A percentile compares a stretch with the other conserved stretches of the same genome.
Evolutionary conservation across 2,888 invertebrate genomes (phyloP).

Genomic region (Clistopyga incitator): DNA sequence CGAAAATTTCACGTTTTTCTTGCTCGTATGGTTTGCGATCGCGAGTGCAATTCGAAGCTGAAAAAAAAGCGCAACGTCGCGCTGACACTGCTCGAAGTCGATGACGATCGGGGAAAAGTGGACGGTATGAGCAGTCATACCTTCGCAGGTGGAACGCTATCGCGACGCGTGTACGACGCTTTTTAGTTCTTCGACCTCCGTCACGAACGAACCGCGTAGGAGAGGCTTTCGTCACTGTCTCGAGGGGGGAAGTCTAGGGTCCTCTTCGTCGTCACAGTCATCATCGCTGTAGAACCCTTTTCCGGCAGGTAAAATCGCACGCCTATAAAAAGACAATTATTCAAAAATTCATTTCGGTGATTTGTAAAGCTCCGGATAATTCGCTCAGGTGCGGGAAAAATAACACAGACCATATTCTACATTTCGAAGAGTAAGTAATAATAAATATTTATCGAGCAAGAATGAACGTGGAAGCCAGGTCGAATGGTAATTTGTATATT

Average conservation of each 20-base stretch:
- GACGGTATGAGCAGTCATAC: neutral
- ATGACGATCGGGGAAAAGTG: slow-evolving; percentile 17
- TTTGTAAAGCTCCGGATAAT: neutral
- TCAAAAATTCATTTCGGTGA: neutral
- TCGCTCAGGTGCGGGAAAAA: neutral
- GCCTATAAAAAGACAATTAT: neutral
- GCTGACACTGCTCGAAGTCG: slow-evolving; percentile 48
- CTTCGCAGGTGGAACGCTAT: slow-evolving; percentile 14
- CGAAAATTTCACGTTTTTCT: neutral
- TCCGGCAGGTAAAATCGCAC: neutral
- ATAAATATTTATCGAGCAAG: neutral
- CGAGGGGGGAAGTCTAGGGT: neutral
- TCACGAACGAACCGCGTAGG: slow-evolving; percentile 1
- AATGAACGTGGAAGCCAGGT: neutral
- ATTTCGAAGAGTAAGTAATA: neutral
- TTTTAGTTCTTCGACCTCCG: slow-evolving; percentile 38
- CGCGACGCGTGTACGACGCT: slow-evolving; percentile 1
- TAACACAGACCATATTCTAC: no score
- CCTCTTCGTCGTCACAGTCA: slow-evolving; percentile 6
- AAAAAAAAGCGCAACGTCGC: slow-evolving; percentile 50
- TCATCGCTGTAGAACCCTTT: neutral
- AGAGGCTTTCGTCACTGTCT: slow-evolving; percentile 5
- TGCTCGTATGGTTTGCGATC: slow-evolving; percentile 5
- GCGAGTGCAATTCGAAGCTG: slow-evolving; percentile 41
- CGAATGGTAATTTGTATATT: no score